Percentiles rank a stretch among this genome's conserved stretches.
phyloP scores from a whole-genome alignment of 2,797 vertebrate genomes.

The Pseudochirops corinnae region DNA sequence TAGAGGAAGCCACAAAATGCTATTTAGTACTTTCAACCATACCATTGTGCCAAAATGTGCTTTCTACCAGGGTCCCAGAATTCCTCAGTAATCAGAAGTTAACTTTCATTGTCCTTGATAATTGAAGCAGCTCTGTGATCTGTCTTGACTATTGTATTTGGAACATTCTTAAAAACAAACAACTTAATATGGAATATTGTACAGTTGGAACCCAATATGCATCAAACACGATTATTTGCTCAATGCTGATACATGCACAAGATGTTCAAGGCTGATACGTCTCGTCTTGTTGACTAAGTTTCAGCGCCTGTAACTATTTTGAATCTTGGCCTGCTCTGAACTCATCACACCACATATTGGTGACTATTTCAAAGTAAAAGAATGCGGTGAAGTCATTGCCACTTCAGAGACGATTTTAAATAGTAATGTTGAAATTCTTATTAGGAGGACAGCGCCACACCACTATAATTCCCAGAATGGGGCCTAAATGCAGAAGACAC shows the following conservation, averaged over 20 bases:
- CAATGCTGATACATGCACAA: background rate
- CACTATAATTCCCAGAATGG: background rate
- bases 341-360: background rate
- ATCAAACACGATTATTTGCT: background rate
- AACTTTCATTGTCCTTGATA: background rate
- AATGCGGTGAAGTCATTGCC: background rate
- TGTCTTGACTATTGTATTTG: constrained; percentile 4
- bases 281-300: background rate
- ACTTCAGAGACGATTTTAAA: constrained; percentile 26
- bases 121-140: background rate
- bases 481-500: constrained; percentile 23
- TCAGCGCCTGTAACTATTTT: background rate
- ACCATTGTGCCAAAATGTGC: background rate
- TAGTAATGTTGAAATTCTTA: background rate
- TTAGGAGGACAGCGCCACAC: background rate
- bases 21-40: background rate
- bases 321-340: constrained; percentile 8
- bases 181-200: background rate
- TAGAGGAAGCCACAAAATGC: background rate
- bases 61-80: background rate
- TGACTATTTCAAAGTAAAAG: constrained; percentile 32
- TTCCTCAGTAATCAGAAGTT: background rate
- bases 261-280: background rate
- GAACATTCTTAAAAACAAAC: background rate
- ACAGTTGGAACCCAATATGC: constrained; percentile 6